These are phyloP conservation scores for Pelecanus crispus DNA, from an alignment of 2,113 vertebrate species.

Conservation along the genomic window DNA sequence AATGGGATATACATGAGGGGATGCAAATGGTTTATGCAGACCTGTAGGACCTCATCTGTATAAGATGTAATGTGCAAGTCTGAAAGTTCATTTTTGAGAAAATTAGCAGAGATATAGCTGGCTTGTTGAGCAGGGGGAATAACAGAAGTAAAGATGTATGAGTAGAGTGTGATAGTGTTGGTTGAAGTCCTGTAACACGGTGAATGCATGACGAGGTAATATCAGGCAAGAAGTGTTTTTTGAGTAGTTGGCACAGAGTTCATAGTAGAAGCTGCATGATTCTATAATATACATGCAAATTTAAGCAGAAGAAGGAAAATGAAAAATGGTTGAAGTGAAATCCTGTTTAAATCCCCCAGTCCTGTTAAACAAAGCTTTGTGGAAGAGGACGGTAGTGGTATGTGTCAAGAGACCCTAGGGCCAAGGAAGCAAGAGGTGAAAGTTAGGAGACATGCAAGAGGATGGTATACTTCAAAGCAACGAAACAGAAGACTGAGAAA, in stretches of 20 bases:
- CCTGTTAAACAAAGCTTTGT: background rate
- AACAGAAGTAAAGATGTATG: background rate
- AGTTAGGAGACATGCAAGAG: background rate
- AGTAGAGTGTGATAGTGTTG: background rate
- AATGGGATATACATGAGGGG: background rate
- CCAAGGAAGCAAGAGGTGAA: background rate
- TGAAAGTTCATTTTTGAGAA: background rate
- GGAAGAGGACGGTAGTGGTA: background rate
- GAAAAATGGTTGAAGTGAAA: background rate
- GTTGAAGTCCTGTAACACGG: background rate
- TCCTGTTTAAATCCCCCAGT: background rate
- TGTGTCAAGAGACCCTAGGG: background rate
- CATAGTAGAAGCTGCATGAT: background rate
- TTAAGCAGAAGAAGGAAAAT: background rate
- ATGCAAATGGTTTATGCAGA: background rate
- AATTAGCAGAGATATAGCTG: background rate
- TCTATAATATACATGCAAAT: background rate
- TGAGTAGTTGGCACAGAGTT: background rate
- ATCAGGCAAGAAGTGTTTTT: background rate
- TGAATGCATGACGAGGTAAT: background rate
- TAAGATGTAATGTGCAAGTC: background rate
- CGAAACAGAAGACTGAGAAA: background rate
- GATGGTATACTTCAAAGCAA: background rate
- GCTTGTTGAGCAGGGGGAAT: background rate
- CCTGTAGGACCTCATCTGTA: background rate